Conservation (phyloP, 2,113 vertebrate species). For the Eretmochelys imbricata region DNA sequence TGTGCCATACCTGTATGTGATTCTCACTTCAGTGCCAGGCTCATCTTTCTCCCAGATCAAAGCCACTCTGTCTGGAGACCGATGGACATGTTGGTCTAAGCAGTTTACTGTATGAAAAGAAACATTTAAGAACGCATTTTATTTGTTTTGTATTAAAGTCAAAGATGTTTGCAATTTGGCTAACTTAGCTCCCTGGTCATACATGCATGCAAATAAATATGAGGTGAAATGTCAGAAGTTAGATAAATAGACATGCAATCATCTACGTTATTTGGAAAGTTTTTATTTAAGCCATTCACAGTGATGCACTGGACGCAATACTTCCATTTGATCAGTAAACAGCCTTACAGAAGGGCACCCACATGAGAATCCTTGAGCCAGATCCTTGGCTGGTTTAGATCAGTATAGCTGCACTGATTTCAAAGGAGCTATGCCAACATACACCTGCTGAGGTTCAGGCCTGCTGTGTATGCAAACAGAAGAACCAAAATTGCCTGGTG, state of each 20-base stretch:
- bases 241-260: not conserved
- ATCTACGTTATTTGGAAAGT: not conserved
- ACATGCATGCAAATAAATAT: not conserved
- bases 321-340: not conserved
- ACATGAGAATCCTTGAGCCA: not conserved
- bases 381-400: not conserved
- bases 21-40: slow-evolving; percentile 87
- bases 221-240: not conserved
- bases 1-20: slow-evolving; percentile 89
- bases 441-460: not conserved
- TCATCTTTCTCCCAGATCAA: slow-evolving; percentile 97
- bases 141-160: not conserved
- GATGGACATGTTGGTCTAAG: slow-evolving; percentile 89
- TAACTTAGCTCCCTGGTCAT: not conserved
- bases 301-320: not conserved
- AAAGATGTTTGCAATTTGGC: not conserved
- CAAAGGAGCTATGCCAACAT: not conserved
- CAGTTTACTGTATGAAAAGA: slow-evolving; percentile 89
- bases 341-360: not conserved
- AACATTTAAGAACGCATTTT: not conserved
- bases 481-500: not conserved
- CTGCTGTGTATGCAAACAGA: not conserved
- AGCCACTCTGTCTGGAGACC: slow-evolving; percentile 86
- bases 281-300: not conserved
- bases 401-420: not conserved